A percentile compares a stretch with the other conserved stretches of the same genome.
phyloP scores from a whole-genome alignment of 2,888 invertebrate species.

The Anodontia alba region DNA sequence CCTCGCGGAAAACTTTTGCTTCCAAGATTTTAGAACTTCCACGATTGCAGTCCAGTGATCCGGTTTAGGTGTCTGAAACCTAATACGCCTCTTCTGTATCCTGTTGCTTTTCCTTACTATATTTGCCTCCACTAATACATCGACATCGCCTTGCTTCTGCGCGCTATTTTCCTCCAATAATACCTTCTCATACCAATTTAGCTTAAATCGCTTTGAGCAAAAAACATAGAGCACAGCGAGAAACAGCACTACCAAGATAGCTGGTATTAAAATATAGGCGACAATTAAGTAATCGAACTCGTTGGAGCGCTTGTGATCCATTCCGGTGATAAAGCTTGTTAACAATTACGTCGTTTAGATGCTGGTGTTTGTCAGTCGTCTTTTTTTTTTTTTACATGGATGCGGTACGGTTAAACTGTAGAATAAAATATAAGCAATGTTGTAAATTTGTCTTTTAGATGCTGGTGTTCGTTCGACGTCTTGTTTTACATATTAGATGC shows the following conservation, averaged over 20 bases:
- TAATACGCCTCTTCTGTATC: background rate
- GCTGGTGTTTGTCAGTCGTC: too few species aligned
- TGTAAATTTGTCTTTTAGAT: too few species aligned
- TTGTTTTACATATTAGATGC: too few species aligned
- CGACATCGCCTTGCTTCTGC: background rate
- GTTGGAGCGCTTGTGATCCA: background rate
- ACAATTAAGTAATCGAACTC: conserved; percentile 27
- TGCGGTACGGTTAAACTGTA: too few species aligned
- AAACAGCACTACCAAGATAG: conserved; percentile 29
- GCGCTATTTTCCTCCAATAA: conserved; percentile 85
- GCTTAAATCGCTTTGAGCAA: conserved; percentile 86
- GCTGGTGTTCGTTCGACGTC: too few species aligned
- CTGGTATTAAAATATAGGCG: conserved; percentile 42
- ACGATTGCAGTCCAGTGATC: conserved; percentile 31
- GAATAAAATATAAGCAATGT: too few species aligned
- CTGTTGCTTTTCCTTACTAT: conserved; percentile 1
- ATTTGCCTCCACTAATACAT: conserved; percentile 2
- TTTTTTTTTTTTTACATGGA: too few species aligned
- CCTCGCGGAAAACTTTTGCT: conserved; percentile 52
- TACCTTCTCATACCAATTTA: conserved; percentile 88
- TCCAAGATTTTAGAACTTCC: conserved; percentile 58
- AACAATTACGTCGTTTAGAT: too few species aligned
- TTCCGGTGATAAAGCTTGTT: background rate
- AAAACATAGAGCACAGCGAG: conserved; percentile 86
- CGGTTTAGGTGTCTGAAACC: conserved; percentile 4